Evolutionary conservation across 2,888 invertebrate genomes (phyloP), one percentile per base, ranked within the genome.

Genomic region (Tenthredo scrophulariae): DNA sequence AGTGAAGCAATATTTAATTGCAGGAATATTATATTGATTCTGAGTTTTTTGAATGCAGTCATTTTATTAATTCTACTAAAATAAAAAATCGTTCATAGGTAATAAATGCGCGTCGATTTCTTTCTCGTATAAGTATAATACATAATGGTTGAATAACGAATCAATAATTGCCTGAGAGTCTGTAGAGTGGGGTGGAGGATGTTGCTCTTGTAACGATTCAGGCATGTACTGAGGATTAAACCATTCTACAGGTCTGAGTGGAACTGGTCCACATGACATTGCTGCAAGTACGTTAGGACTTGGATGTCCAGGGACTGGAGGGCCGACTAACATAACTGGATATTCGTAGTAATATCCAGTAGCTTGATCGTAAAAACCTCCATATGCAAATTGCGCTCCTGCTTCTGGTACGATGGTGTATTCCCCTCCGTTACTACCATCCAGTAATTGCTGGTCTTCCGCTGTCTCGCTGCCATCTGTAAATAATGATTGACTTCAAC

Each of bases 191-290:
- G 93, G 89, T 85, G 91, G 88, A 86, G 91, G 91, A 87, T 92
- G 92, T 84, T 90, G 91, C 80, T 92, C 91, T 75, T 88, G 89
- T 84, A 88, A 89, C 84, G 91, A 86, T 89, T 92, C 91, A 85
- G 93, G 91, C 87, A 92, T 90, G 87, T 91, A 92, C 74, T 91
- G 91, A 75, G 94, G 94, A 89, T 93, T 93, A 89, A 94, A 93
- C 94, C 94, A 94, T 84, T 94, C 94, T 62, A 94, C 92, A 83
- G 94, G 93, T 87, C 94, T 93, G 29, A 94, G 89, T 33, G 94
- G 94, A 58, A 94, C 92, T 40, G 94, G 93, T 18, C 92, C 92
- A 86, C 94, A 94, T 10, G 94, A 92, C 87, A 94, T 91, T 4
- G 94, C 92, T 2, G 94, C 91, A 86, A 94, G 86, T 65, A 94